phyloP scores from a whole-genome alignment of 1,140 invertebrate genomes.

The Drosophila hydei region DNA sequence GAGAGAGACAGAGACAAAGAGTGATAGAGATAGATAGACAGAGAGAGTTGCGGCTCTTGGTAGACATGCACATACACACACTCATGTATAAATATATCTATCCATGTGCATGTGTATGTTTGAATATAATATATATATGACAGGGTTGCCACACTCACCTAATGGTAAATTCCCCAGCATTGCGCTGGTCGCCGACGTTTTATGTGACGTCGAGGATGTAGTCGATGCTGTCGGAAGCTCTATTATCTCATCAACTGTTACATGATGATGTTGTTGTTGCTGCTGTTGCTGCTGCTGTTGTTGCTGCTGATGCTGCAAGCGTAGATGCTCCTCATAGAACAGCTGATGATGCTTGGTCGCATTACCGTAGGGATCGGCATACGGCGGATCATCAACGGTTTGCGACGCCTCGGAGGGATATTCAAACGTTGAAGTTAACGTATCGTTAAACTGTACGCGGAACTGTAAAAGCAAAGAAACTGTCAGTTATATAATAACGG shows the following conservation, averaged over 20 bases:
- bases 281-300: constrained; percentile 52
- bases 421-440: constrained; percentile 91
- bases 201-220: constrained; percentile 44
- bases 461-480: constrained; percentile 85
- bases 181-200: constrained; percentile 58
- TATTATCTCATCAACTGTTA: constrained; percentile 81
- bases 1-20: constrained; percentile 39
- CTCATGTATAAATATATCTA: background rate
- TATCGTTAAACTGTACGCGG: constrained; percentile 93
- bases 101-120: constrained; percentile 11
- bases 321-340: constrained; percentile 59
- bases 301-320: constrained; percentile 53
- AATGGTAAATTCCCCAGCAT: constrained; percentile 83
- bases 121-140: constrained; percentile 4
- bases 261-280: constrained; percentile 67
- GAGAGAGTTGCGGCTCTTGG: constrained; percentile 12
- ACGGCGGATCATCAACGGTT: constrained; percentile 86
- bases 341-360: constrained; percentile 66
- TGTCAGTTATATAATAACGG: too few species aligned
- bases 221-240: constrained; percentile 73
- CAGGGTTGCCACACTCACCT: constrained; percentile 69
- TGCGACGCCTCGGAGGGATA: constrained; percentile 93
- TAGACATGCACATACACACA: constrained; percentile 12
- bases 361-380: constrained; percentile 67
- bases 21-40: constrained; percentile 33